phyloP scores from a whole-genome alignment of 1,140 invertebrate species.

The Trinorchestia longiramus region DNA sequence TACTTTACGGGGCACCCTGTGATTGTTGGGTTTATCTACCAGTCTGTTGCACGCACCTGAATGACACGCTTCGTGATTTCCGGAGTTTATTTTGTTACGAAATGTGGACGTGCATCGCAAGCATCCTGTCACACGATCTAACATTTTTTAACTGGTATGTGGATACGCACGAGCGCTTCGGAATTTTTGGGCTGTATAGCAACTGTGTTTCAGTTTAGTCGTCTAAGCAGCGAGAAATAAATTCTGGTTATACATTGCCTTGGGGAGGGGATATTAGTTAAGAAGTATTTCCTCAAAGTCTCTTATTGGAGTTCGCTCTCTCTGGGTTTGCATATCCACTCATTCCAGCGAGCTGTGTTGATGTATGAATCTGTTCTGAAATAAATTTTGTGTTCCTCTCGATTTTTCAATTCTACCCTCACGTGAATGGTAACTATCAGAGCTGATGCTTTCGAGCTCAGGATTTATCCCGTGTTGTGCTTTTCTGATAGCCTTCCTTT shows the following conservation, averaged over 20 bases:
- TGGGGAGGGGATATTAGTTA: neutral
- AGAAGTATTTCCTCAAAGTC: neutral
- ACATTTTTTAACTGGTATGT: neutral
- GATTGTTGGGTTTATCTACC: neutral
- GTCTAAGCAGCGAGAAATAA: neutral
- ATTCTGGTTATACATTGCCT: neutral
- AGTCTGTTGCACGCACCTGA: neutral
- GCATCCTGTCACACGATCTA: neutral
- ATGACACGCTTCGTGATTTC: neutral
- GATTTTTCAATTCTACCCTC: no score
- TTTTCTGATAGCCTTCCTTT: neutral
- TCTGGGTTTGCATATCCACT: neutral
- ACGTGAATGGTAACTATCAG: no score
- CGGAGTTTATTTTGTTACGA: neutral
- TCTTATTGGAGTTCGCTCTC: neutral
- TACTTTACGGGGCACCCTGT: neutral
- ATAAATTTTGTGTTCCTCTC: no score
- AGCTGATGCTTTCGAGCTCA: no score
- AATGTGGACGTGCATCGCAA: neutral
- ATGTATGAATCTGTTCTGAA: neutral
- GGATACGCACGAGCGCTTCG: neutral
- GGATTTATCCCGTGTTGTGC: no score
- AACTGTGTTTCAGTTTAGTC: neutral
- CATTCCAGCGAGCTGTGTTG: neutral
- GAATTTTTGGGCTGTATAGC: neutral